Base-by-base conservation (phyloP, 2,113 vertebrate genomes). In the Glareola pratincola region DNA sequence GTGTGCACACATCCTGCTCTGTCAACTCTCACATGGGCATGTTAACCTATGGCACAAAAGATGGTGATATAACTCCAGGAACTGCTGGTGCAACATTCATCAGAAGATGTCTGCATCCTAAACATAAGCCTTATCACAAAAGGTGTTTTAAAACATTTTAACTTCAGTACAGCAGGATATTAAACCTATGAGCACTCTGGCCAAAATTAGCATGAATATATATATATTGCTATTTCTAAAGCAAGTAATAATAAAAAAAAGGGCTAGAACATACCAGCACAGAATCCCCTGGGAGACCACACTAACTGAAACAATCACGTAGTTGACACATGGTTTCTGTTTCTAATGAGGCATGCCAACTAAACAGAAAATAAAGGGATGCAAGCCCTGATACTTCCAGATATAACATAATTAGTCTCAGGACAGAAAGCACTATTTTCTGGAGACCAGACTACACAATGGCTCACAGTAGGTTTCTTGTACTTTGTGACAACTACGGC, bases 11-110 rank as follows among this genome's bases (percentile, higher is more conserved):
- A 1, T 36, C 50, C 59, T 15, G 56, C 30, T 59, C 82, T 41
- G 68, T 5, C 76, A 89, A 1, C 12, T 12, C 47, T 20, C 2
- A 0, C 36, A 27, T 0, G 4, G 47, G 16, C 78, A 59, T 3
- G 0, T 9, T 43, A 54, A 92, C 62, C 78, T 10, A 1, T 3
- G 43, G 43, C 71, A 68, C 1, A 0, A 53, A 60, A 63, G 5
- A 56, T 7, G 43, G 60, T 45, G 51, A 29, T 23, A 36, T 8
- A 50, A 3, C 0, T 29, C n/a, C 85, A 83, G 36, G 3, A 75
- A 68, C 34, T 45, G 66, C 69, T n/a, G 62, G 48, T 72, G 71
- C 36, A 48, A 34, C 32, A 6, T 4, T 26, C 43, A 43, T 54
- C 69, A 41, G 21, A 63, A 63, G 8, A 60, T 8, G 23, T 27